Base-by-base conservation (phyloP, 2,888 invertebrate genomes). In the Cataglyphis livida region DNA sequence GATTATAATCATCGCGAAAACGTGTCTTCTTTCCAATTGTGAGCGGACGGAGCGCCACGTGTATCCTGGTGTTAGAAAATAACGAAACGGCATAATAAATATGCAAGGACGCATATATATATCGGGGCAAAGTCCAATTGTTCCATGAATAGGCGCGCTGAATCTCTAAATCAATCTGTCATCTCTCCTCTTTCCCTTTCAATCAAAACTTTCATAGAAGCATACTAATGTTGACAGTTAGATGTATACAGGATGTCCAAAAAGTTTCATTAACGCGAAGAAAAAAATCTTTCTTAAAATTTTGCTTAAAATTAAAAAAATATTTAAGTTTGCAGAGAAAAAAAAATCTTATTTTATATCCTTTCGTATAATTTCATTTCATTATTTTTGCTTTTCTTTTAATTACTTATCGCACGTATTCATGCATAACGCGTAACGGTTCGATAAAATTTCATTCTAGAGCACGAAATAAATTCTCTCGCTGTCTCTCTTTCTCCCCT, bases 61-160 rank as follows among this genome's bases (percentile, higher is more conserved):
- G 62, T 15, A 3, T 6, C n/a, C 3, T 41, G 35, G 5, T 9
- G 12, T 15, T 44, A 41, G 21, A 66, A 65, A 66, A 68, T 25
- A 15, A 66, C 54, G 41, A 66, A 66, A 44, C 21, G 7, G 21
- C 21, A n/a, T 15, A 18, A 68, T 78, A 78, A 68, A 78, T 59
- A 79, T 61, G 68, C 78, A 44, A 78, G 41, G 10, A 32, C 35
- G 41, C 21, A 32, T n/a, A 28, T 21, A 28, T 21, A 25, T 66
- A 41, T 35, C 18, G 35, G 1, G 62, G 28, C 54, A 15, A 21
- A 54, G 65, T 65, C 66, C n/a, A 78, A 59, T n/a, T 3, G 59
- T 68, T 44, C 35, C 21, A 44, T 54, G 76, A 76, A 76, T 54
- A 38, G 35, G 15, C 32, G 18, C 35, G 59, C 25, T 28, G 59